Base-by-base conservation (phyloP, 2,797 vertebrate genomes). In the Odontamblyopus rebecca region DNA sequence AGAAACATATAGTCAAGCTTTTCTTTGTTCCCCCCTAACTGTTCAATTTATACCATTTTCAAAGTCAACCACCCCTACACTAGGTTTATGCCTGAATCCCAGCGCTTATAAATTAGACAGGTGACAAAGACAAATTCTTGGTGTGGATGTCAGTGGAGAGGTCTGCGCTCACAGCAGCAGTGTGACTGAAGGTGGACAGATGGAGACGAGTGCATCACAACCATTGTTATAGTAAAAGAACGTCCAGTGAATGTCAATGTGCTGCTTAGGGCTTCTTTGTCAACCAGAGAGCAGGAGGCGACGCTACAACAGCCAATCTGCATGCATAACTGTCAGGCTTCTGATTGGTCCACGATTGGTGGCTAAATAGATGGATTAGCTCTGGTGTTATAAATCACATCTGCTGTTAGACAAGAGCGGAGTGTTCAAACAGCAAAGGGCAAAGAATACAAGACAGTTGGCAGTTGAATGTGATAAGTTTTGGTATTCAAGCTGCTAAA, bases 281-380 rank as follows among this genome's bases (percentile, higher is more conserved):
- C 41, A 68, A 65, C 50, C 48, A 67, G 32, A 56, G 57, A 44
- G 53, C 6, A 2, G 48, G 41, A 68, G 51, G 66, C 1, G 6
- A 54, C 15, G 70, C 57, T 27, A 53, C 38, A 38, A 30, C 48
- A 70, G 65, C 38, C 64, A 27, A 76, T 86, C 78, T 74, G 66
- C 50, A 78, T 76, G 64, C 68, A 68, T 56, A 29, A 68, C 60
- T 12, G n/a, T 78, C 61, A 76, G 77, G 59, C 54, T 61, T 77
- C 64, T 41, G 16, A 66, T 73, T 70, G 26, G 70, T 61, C 23
- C 9, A 5, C 41, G 59, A 30, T 6, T 65, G 35, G 61, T 65
- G 32, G 19, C n/a, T 68, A 50, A 69, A 74, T 48, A 23, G 27
- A 15, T 38, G 50, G 19, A 61, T 62, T 41, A 48, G 11, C 41